These are phyloP conservation scores for Helogale parvula DNA, from an alignment of 2,113 vertebrate species.

Conservation along the genomic window DNA sequence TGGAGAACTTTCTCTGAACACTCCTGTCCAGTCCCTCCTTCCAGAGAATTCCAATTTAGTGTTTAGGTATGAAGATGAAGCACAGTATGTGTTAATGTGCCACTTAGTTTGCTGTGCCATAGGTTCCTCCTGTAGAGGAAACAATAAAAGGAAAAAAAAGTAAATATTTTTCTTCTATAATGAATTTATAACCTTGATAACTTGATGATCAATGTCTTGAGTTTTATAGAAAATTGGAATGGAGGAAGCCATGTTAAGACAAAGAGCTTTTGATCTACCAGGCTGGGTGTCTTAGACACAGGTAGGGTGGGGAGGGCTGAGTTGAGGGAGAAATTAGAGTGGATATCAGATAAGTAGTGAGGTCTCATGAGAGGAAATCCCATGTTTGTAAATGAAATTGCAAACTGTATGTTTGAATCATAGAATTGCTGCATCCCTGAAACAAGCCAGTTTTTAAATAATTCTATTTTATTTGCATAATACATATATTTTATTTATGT, in stretches of 20 bases:
- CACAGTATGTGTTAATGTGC: not conserved
- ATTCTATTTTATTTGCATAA: not conserved
- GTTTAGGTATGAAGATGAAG: not conserved
- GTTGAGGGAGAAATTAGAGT: not conserved
- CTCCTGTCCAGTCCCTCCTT: not conserved
- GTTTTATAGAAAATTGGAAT: not conserved
- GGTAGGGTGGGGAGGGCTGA: not conserved
- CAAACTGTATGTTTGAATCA: not conserved
- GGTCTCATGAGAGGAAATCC: not conserved
- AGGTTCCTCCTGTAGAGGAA: not conserved
- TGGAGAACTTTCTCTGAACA: not conserved
- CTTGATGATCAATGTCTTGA: not conserved
- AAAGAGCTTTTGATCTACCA: not conserved
- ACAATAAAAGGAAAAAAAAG: not conserved
- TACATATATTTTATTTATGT: not conserved
- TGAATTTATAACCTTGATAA: not conserved
- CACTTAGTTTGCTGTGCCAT: not conserved
- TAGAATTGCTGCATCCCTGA: not conserved
- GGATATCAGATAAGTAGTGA: accelerated
- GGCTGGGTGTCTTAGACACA: not conserved
- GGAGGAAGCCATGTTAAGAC: not conserved
- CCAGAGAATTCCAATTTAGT: not conserved
- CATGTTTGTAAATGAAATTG: not conserved
- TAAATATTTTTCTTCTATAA: not conserved
- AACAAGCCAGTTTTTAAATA: not conserved